These are phyloP conservation scores for Phenganax stokvisi DNA, from an alignment of 92 coral and sea anemone genomes.

Conservation along the genomic window DNA sequence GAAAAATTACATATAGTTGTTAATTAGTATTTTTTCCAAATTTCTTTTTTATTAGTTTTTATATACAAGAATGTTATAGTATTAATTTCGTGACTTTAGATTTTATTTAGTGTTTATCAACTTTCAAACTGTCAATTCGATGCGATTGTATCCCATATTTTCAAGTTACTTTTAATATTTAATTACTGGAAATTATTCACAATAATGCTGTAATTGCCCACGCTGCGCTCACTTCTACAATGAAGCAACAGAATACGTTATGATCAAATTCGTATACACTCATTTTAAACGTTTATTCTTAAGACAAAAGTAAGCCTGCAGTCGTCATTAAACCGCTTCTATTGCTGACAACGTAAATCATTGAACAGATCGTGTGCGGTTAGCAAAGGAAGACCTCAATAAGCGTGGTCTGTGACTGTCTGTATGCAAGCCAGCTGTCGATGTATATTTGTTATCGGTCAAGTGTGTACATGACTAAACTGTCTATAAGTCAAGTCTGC, in stretches of 20 bases:
- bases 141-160: not conserved
- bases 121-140: not conserved
- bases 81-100: too few relatives aligned
- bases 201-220: conserved; percentile 7
- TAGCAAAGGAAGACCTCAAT: not conserved
- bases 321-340: conserved; percentile 27
- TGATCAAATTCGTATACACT: not conserved
- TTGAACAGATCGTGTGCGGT: conserved; percentile 10
- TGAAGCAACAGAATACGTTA: conserved; percentile 23
- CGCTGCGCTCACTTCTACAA: not conserved
- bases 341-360: conserved; percentile 7
- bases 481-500: not conserved
- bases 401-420: conserved; percentile 25
- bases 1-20: too few relatives aligned
- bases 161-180: conserved; percentile 16
- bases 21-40: not conserved
- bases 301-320: conserved; percentile 29
- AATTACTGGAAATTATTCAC: conserved; percentile 39
- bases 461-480: not conserved
- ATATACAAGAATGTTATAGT: too few relatives aligned
- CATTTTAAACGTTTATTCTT: conserved; percentile 18
- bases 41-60: not conserved
- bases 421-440: conserved; percentile 28
- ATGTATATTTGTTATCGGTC: conserved; percentile 2
- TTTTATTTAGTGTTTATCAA: not conserved